A percentile compares a stretch with the other conserved stretches of the same genome.
phyloP scores from a whole-genome alignment of 2,888 invertebrate species.

The Phyto melanocephala region DNA sequence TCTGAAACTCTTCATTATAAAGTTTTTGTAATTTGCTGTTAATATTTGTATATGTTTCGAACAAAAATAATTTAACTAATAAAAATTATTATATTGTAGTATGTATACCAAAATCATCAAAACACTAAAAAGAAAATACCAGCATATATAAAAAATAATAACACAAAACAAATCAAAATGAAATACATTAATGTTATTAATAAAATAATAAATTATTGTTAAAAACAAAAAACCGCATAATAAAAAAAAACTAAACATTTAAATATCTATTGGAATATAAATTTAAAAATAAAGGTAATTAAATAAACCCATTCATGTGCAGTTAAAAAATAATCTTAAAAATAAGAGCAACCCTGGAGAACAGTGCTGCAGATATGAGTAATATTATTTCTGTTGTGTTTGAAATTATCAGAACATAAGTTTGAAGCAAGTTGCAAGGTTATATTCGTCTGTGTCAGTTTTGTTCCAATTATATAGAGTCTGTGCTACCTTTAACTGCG shows the following conservation, averaged over 20 bases:
- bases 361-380: too few relatives aligned
- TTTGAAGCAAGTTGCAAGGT: too few relatives aligned
- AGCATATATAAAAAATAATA: slow-evolving; percentile 64
- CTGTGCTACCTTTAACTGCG: too few relatives aligned
- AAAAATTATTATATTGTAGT: background rate
- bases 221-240: slow-evolving; percentile 33
- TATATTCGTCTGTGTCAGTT: too few relatives aligned
- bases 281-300: slow-evolving; percentile 21
- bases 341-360: too few relatives aligned
- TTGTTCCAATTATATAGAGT: too few relatives aligned
- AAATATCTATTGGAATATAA: slow-evolving; percentile 47
- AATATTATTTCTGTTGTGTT: too few relatives aligned
- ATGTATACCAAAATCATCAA: slow-evolving; percentile 33
- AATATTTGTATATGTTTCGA: slow-evolving; percentile 27
- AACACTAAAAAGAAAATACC: slow-evolving; percentile 21
- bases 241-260: slow-evolving; percentile 2
- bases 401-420: too few relatives aligned
- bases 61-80: slow-evolving; percentile 20
- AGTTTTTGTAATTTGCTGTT: slow-evolving; percentile 48
- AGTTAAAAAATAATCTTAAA: slow-evolving; percentile 29
- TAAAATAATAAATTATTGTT: slow-evolving; percentile 25
- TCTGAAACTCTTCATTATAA: background rate
- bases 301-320: slow-evolving; percentile 16
- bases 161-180: slow-evolving; percentile 61
- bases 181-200: slow-evolving; percentile 56